Conservation (phyloP, 2,888 invertebrate species). For the Masnerella sp. region DNA sequence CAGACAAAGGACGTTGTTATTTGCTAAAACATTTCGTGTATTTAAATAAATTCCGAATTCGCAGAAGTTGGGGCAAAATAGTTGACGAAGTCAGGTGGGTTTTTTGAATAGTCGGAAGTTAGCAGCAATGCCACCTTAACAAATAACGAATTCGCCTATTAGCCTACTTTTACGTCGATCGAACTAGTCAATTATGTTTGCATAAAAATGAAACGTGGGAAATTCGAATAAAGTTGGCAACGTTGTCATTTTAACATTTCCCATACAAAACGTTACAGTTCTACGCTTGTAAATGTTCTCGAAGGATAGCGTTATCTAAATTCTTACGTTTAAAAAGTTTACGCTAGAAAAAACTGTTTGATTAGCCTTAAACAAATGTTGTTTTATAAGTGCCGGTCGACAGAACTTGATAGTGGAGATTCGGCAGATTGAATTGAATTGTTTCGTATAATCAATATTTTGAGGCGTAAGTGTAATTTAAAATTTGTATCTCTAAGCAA, state of each 20-base stretch:
- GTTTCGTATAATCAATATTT: constrained; percentile 32
- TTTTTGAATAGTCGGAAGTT: too few relatives aligned
- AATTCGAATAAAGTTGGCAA: neutral
- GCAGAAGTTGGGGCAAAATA: too few relatives aligned
- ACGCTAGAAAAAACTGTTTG: constrained; percentile 36
- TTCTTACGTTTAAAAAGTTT: constrained; percentile 36
- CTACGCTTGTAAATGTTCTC: constrained; percentile 40
- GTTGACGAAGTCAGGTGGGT: too few relatives aligned
- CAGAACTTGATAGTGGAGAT: constrained; percentile 35
- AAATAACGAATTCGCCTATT: too few relatives aligned
- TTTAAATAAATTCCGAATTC: too few relatives aligned
- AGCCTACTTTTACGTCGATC: too few relatives aligned
- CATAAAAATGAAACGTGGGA: too few relatives aligned
- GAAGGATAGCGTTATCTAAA: constrained; percentile 29
- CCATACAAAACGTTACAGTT: constrained; percentile 27
- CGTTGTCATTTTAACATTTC: constrained; percentile 3
- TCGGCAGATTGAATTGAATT: constrained; percentile 34
- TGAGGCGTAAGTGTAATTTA: constrained; percentile 46
- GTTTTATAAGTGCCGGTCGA: constrained; percentile 21
- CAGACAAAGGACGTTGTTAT: too few relatives aligned
- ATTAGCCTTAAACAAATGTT: constrained; percentile 28
- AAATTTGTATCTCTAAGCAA: constrained; percentile 39
- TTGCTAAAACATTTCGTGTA: too few relatives aligned
- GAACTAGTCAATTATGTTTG: too few relatives aligned
- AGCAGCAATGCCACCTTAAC: too few relatives aligned